Base-by-base conservation (phyloP, 2,797 vertebrate species). In the Tiaroga cobitis region DNA sequence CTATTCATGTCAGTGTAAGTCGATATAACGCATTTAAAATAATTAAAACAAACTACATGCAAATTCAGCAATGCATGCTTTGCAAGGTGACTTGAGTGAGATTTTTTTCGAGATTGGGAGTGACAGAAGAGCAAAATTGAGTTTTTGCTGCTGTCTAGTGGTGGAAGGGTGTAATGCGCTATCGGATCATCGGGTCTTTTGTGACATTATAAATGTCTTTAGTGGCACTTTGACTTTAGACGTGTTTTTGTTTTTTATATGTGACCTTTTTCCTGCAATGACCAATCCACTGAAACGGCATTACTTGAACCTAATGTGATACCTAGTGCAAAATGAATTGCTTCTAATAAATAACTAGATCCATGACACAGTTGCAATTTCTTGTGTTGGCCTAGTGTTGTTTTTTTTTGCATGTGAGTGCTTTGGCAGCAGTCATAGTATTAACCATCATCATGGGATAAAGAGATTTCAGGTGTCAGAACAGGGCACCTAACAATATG, bases 391-490 rank as follows among this genome's bases (percentile, higher is more conserved):
- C n/a, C 37, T 13, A 73, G 15, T 61, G 39, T 54, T 72, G 75
- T 81, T 13, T n/a, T 56, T 43, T 46, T 49, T 4, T 85, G 29
- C 80, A 37, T 70, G 79, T 89, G 90, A 86, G 76, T 90, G 94
- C 94, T 91, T 89, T 89, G 90, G 89, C 91, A 94, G 93, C 94
- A 94, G 82, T 93, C 90, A 85, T 89, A 74, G 92, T 93, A 95
- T 95, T 95, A 95, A 91, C 88, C 37, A 87, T 82, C 84, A 88
- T 87, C 80, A 85, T 79, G 75, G 93, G 95, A 95, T 95, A 95
- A 96, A 93, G 90, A 91, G 92, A 93, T 95, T 95, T 94, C 92
- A 92, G 91, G 92, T 91, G 90, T 90, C 88, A 91, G 87, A 91
- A 92, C 87, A 92, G 91, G 92, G 91, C 89, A 88, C 89, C 34